Evolutionary conservation across 2,888 invertebrate genomes (phyloP).

Genomic region (Syrista parreyssii): DNA sequence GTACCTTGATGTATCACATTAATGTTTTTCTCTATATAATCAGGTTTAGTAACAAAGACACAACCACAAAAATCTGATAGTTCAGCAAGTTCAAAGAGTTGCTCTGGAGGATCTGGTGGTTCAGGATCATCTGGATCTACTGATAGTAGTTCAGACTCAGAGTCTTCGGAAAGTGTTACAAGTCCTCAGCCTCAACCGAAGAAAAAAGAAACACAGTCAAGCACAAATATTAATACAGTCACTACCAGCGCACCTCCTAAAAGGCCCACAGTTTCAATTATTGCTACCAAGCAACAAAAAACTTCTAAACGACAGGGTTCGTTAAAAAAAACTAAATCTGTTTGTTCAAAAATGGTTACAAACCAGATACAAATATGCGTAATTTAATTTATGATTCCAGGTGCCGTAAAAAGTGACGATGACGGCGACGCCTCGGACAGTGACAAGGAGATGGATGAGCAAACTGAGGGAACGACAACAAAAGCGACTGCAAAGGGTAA

Average conservation of each 20-base stretch:
- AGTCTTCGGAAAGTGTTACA: conserved; percentile 72
- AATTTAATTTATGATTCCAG: conserved; percentile 19
- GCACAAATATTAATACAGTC: conserved; percentile 23
- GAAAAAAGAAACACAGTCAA: conserved; percentile 56
- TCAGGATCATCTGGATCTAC: conserved; percentile 76
- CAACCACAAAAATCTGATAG: conserved; percentile 71
- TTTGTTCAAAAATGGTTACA: not conserved
- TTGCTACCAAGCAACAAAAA: conserved; percentile 60
- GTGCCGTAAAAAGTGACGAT: conserved; percentile 55
- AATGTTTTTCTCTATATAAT: not conserved
- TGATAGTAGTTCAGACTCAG: conserved; percentile 74
- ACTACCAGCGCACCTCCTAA: conserved; percentile 45
- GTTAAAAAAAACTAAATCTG: not conserved
- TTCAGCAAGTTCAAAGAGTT: conserved; percentile 75
- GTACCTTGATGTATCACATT: not conserved
- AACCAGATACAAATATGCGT: not conserved
- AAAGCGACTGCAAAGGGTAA: conserved; percentile 55
- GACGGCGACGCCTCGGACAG: conserved; percentile 59
- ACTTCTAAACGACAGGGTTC: conserved; percentile 56
- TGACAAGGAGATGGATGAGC: conserved; percentile 59
- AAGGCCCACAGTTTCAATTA: conserved; percentile 53
- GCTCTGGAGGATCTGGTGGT: conserved; percentile 72
- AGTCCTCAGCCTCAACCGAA: conserved; percentile 63
- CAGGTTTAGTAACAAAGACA: conserved; percentile 52
- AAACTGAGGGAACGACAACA: conserved; percentile 39